Base-by-base conservation (phyloP, 2,797 vertebrate genomes). In the Sciaenops ocellatus region DNA sequence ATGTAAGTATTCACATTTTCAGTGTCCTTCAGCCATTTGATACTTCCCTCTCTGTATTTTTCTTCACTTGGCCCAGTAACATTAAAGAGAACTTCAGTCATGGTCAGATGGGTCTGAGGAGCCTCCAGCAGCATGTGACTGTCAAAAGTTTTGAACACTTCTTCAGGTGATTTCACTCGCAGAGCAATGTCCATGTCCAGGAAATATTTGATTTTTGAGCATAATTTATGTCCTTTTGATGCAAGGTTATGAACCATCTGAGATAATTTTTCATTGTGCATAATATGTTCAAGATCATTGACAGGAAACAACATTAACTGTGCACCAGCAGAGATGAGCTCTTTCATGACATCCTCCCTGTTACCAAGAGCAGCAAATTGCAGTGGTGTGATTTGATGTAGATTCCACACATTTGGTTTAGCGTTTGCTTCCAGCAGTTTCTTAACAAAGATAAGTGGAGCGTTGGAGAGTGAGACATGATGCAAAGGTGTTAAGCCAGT, bases 1-100 rank as follows among this genome's bases (percentile, higher is more conserved):
- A 93, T 83, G 0, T 94, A 93, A 0, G 46, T 6, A 1, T 88
- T 60, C 3, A 80, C 1, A 18, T 83, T 88, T 0, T 2, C 66
- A 20, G 63, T 80, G 4, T 92, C 73, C 20, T 70, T 92, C 2
- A 94, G 68, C 89, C 90, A 93, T 61, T 70, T 84, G 2, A 92
- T 86, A 54, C 80, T 17, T 5, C 0, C 38, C 10, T 82, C 70
- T 0, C 2, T 13, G 59, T 91, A 92, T 59, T 77, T 48, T 22
- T 85, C 85, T 1, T 0, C 0, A 17, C 0, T 0, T 12, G 0
- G 0, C 4, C 78, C 82, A 34, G 0, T 0, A 5, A 51, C 10
- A 59, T 0, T 56, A 26, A 79, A 85, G 2, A 87, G 71, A 0
- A 0, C 0, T 71, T 95, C 92, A 84, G 89, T 78, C 4, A 93